Evolutionary conservation across 2,797 vertebrate species (phyloP).

Genomic region (Mallotus villosus): DNA sequence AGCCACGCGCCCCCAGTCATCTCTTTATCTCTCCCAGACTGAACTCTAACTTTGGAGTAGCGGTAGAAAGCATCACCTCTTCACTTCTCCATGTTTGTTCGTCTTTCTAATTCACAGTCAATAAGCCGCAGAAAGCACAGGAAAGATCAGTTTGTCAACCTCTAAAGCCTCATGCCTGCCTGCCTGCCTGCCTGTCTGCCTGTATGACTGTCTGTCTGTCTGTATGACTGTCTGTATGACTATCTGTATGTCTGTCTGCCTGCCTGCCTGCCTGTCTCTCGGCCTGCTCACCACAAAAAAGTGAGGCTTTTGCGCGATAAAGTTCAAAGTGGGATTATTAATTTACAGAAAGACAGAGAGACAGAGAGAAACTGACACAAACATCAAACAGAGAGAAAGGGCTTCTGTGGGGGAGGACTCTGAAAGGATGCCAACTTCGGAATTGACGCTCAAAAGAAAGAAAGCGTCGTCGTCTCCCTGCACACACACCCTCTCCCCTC

Average conservation of each 20-base stretch:
- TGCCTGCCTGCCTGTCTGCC: constrained; percentile 49
- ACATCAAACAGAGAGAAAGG: constrained; percentile 69
- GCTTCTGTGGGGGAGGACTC: constrained; percentile 61
- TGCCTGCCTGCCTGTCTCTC: constrained; percentile 33
- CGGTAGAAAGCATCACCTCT: constrained; percentile 9
- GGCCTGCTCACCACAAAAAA: constrained; percentile 56
- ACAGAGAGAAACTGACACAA: constrained; percentile 68
- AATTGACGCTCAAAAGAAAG: constrained; percentile 60
- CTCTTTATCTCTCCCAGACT: background rate
- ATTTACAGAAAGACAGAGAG: constrained; percentile 68
- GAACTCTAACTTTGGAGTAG: constrained; percentile 17
- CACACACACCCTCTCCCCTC: background rate
- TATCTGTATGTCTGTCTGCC: constrained; percentile 30
- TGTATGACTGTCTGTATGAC: constrained; percentile 32
- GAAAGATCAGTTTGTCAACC: constrained; percentile 30
- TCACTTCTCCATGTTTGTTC: background rate
- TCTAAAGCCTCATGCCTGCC: constrained; percentile 1
- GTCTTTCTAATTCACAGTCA: constrained; percentile 17
- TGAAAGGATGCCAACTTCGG: constrained; percentile 65
- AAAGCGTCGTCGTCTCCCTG: constrained; percentile 26
- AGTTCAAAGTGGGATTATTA: constrained; percentile 76
- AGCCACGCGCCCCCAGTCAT: background rate
- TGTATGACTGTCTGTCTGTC: constrained; percentile 17
- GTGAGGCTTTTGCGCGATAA: constrained; percentile 57
- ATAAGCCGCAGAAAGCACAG: constrained; percentile 28